Percentiles rank a stretch among this genome's conserved stretches.
Conservation (phyloP, 2,797 vertebrate species). For the Clarias laeviceps region DNA sequence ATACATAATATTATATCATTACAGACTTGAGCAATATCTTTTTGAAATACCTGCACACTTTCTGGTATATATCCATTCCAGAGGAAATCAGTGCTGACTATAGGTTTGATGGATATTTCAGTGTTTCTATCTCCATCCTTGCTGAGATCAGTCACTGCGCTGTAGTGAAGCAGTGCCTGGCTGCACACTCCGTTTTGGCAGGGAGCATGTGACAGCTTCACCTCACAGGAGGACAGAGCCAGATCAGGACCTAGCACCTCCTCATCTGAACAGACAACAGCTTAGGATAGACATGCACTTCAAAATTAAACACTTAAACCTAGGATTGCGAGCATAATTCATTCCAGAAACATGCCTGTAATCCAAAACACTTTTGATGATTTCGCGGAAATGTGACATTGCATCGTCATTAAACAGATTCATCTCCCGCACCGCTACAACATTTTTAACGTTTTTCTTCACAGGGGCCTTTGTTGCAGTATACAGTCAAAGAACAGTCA, state of each 20-base stretch:
- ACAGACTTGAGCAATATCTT: background rate
- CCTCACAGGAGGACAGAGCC: constrained; percentile 83
- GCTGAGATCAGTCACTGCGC: constrained; percentile 79
- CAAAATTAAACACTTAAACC: background rate
- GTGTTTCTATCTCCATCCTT: constrained; percentile 80
- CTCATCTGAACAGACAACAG: constrained; percentile 66
- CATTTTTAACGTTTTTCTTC: too few species aligned
- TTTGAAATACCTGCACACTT: constrained; percentile 74
- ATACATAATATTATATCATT: background rate
- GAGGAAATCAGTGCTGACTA: constrained; percentile 77
- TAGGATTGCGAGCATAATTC: too few species aligned
- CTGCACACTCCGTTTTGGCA: constrained; percentile 78
- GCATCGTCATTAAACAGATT: too few species aligned
- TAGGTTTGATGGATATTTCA: constrained; percentile 73
- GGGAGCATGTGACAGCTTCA: constrained; percentile 72
- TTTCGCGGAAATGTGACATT: too few species aligned
- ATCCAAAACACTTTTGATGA: too few species aligned
- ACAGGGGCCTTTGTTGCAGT: too few species aligned
- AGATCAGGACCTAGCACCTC: constrained; percentile 75
- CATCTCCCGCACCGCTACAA: too few species aligned
- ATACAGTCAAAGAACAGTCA: too few species aligned
- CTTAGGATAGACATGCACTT: background rate
- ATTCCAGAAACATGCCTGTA: too few species aligned
- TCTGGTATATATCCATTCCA: constrained; percentile 85
- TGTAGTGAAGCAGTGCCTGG: constrained; percentile 74